Evolutionary conservation across 2,113 vertebrate species (phyloP).

Genomic region (Verasper variegatus): DNA sequence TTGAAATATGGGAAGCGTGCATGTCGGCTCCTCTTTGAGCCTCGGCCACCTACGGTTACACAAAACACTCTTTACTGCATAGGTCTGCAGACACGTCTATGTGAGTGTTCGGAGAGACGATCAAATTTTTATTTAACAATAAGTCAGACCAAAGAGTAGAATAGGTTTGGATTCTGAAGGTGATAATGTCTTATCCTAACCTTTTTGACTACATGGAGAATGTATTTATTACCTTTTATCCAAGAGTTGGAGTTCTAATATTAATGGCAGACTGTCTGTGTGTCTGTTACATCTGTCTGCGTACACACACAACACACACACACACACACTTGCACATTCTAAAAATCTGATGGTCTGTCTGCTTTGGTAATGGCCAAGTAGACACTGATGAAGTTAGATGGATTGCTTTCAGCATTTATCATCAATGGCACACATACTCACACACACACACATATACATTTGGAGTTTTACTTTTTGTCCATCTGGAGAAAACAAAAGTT

Average conservation of each 20-base stretch:
- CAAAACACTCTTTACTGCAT: too few relatives aligned
- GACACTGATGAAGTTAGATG: conserved; percentile 26
- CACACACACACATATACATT: neutral
- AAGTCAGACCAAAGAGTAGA: too few relatives aligned
- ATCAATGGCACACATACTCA: conserved; percentile 32
- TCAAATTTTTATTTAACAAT: neutral
- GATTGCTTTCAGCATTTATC: conserved; percentile 29
- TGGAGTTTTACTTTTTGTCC: too few relatives aligned
- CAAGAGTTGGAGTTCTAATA: too few relatives aligned
- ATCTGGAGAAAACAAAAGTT: neutral
- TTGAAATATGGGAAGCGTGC: neutral
- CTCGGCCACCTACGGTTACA: too few relatives aligned
- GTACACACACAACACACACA: conserved; percentile 21
- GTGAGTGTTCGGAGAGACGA: neutral
- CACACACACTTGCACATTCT: conserved; percentile 12
- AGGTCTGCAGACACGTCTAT: neutral
- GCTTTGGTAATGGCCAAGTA: conserved; percentile 53
- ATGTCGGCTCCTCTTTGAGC: neutral
- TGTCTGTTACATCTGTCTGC: neutral
- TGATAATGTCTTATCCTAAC: too few relatives aligned
- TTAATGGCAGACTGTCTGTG: conserved; percentile 19
- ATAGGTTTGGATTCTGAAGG: too few relatives aligned
- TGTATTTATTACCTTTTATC: too few relatives aligned
- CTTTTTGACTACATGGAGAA: too few relatives aligned
- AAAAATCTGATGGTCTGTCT: conserved; percentile 73